Conservation (phyloP, 1,140 invertebrate species). For the Heterodera carotae region DNA sequence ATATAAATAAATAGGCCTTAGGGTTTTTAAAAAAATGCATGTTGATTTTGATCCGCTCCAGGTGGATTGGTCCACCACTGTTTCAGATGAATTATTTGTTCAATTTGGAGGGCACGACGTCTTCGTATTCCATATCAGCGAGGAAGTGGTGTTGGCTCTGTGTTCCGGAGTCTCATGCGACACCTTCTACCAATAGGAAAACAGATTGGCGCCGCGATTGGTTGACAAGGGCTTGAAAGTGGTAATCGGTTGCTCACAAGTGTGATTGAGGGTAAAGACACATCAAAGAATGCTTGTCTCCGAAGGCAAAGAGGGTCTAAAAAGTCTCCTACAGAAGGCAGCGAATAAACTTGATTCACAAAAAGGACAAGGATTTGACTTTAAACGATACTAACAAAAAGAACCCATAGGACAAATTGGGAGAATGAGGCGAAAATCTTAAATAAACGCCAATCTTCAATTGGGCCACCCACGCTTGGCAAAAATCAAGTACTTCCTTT, state of each 20-base stretch:
- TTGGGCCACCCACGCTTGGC: no score
- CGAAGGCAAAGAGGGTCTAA: constrained; percentile 1
- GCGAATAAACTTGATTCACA: not conserved
- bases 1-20: no score
- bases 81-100: no score
- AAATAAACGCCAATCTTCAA: constrained; percentile 17
- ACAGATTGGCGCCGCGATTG: constrained; percentile 8
- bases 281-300: not conserved
- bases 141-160: not conserved
- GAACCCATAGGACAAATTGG: not conserved
- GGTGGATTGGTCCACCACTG: no score
- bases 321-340: no score
- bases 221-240: constrained; percentile 1
- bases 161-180: constrained; percentile 3
- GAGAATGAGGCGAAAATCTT: not conserved
- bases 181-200: not conserved
- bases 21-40: constrained; percentile 16
- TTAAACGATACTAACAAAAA: constrained; percentile 4
- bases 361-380: constrained; percentile 15
- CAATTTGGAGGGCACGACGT: constrained; percentile 6
- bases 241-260: no score
- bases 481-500: constrained; percentile 28
- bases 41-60: no score
- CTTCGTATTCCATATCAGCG: constrained; percentile 7
- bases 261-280: no score